Evolutionary conservation across 53 echinoderm and acorn worm genomes (phyloP), one percentile per base, ranked within the genome.

Genomic region (Apostichopus leukothele): DNA sequence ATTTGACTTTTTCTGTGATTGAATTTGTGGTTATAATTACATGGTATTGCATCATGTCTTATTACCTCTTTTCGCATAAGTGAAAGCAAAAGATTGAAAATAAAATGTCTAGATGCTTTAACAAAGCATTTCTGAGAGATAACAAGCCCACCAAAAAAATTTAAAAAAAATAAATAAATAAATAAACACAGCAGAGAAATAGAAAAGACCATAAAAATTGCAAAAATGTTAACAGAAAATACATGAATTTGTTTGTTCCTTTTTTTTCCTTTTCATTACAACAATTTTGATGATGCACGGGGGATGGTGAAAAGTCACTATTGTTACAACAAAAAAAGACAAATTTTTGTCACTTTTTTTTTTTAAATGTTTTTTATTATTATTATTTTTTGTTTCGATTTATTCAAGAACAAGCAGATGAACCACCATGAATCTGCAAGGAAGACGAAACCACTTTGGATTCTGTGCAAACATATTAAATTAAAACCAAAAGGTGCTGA

Each of bases 161-260:
- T 66, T 21, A 0, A 25, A 21, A 21, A 74, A 7, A 74, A 11
- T 57, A 9, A 57, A 39, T 39, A 39, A 39, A 39, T 39, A 57
- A 57, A 57, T 9, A 71, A 71, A 71, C n/a, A n/a, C 71, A 13
- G 71, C 18, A 50, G 21, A 81, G 23, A 81, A 77, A 52, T 14
- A 77, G 52, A 85, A 85, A 85, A 85, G 66, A 85, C 66, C 27
- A 85, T 85, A 85, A 85, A 85, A 85, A 85, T 85, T 66, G 85
- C 85, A 85, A 85, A 76, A 85, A 63, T 85, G 85, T 85, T 85
- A 63, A 63, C 67, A 50, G 21, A 85, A 85, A 85, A 85, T 55
- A 71, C 9, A 51, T 22, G 25, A 25, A 25, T 76, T 27, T 76
- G 23, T 27, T 76, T 16, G 5, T 16, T 76, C 10, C 8, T 76